Conservation (phyloP, 2,888 invertebrate genomes). For the Tanytarsus gracilentus region DNA sequence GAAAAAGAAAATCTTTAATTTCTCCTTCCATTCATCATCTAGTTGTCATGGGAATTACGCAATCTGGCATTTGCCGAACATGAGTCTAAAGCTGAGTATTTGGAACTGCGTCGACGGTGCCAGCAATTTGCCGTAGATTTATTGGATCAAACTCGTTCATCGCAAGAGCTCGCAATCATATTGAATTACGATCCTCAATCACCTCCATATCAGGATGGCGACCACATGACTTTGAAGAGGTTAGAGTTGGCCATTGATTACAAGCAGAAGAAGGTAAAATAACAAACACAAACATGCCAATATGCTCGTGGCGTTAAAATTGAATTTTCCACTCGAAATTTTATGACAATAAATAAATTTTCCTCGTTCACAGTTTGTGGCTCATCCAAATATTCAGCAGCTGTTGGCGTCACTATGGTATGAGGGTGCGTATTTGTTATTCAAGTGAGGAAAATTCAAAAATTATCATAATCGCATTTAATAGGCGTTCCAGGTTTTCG, state of each 20-base stretch:
- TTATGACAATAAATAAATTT: not conserved
- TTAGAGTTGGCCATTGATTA: slow-evolving; percentile 85
- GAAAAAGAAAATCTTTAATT: not conserved
- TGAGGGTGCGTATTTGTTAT: no score
- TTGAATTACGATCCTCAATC: slow-evolving; percentile 81
- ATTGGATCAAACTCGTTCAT: slow-evolving; percentile 82
- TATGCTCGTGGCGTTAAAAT: not conserved
- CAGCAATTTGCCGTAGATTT: slow-evolving; percentile 88
- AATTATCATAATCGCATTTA: not conserved
- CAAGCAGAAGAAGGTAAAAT: slow-evolving; percentile 82
- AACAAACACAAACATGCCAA: not conserved
- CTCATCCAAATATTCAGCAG: slow-evolving; percentile 94
- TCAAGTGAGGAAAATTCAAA: not conserved
- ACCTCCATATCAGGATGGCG: slow-evolving; percentile 63
- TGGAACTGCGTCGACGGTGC: slow-evolving; percentile 72
- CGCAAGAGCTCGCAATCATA: slow-evolving; percentile 85
- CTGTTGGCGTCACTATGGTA: slow-evolving; percentile 87
- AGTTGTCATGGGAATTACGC: slow-evolving; percentile 83
- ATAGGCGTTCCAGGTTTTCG: slow-evolving; percentile 73
- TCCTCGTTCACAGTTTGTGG: slow-evolving; percentile 61
- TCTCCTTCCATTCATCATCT: not conserved
- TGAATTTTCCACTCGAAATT: not conserved
- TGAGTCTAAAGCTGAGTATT: slow-evolving; percentile 87
- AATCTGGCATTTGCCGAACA: slow-evolving; percentile 83
- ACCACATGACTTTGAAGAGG: slow-evolving; percentile 74